Base-by-base conservation (phyloP, 2,888 invertebrate species). In the Agelastica alni region DNA sequence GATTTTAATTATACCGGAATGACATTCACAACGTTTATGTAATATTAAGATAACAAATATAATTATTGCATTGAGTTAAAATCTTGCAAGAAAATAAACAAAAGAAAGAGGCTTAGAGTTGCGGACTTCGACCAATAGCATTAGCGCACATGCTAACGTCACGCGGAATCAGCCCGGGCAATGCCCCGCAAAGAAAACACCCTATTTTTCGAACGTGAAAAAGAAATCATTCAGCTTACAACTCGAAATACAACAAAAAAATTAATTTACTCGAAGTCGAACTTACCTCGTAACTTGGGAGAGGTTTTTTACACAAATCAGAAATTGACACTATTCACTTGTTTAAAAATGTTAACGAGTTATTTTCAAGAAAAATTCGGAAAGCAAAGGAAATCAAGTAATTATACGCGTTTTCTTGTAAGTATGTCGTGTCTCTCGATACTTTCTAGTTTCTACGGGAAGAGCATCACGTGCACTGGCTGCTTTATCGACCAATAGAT, bases 131-230 rank as follows among this genome's bases (percentile, higher is more conserved):
- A 63, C 70, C 72, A 71, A 72, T 71, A 59, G 64, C 58, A 61
- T 60, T 49, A 53, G 62, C 69, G 72, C 72, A 71, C 70, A 71
- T 69, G 72, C 71, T 68, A 60, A 71, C 72, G 71, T 72, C 72
- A 72, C 72, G 70, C 67, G 72, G 68, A 55, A 45, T 41, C 59
- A 60, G 58, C 62, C 67, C 67, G 68, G 70, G 67, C 70, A 69
- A 69, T 68, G 69, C 69, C 67, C 70, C 64, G 58, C 49, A 48
- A 52, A 59, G 59, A 59, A 58, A 58, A 56, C 58, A 58, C 58
- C 58, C 58, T 42, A 52, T 43, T 39, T 42, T 39, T 31, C 26
- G 10, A 17, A 14, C 18, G 32, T 10, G 13, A 2, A 34, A 34
- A 20, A 14, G 18, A 39, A 30, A 2, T 16, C n/a, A 13, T 30